Evolutionary conservation across 2,113 vertebrate species (phyloP), one percentile per base, ranked within the genome.

Genomic region (Geococcyx californianus): DNA sequence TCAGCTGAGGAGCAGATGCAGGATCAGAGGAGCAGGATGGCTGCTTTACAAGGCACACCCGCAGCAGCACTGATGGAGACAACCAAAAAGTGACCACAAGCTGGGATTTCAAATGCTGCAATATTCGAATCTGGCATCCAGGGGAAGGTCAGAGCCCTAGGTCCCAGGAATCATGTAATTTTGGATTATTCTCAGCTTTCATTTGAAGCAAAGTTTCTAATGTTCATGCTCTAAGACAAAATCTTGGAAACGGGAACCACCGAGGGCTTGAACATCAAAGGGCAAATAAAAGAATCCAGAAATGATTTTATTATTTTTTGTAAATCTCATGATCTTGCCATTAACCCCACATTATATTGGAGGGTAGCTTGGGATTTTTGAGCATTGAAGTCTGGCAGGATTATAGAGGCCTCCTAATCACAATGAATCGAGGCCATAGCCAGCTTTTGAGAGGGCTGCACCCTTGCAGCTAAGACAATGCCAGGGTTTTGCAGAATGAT

Each of bases 1-100:
- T 96, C 92, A 95, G 88, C 94, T 89, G 90, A 96, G 86, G 58
- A 96, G 90, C 95, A 96, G 93, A 92, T 96, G 94, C 92, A 59
- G 76, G 85, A 95, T 84, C 85, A 94, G 93, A 89, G n/a, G 51
- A 92, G 36, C 1, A 1, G 78, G 58, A 78, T 13, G 36, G 67
- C 78, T 78, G 59, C 80, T 93, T 84, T 91, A 90, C 1, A n/a
- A 94, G 76, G 60, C 75, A 36, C 38, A 64, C 40, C 31, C 83
- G 7, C 18, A 66, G 52, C 88, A 90, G 88, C 64, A 51, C n/a
- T 38, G 44, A 26, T 31, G 73, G 83, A 84, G 85, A 68, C 73
- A 49, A 72, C 76, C 79, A 44, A 66, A 25, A 51, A 93, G 38
- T 88, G 83, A 86, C 68, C 79, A 44, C 8, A 54, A 92, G 51